These are phyloP conservation scores for Clarias pachynema DNA, from an alignment of 2,797 vertebrate genomes.

Conservation along the genomic window DNA sequence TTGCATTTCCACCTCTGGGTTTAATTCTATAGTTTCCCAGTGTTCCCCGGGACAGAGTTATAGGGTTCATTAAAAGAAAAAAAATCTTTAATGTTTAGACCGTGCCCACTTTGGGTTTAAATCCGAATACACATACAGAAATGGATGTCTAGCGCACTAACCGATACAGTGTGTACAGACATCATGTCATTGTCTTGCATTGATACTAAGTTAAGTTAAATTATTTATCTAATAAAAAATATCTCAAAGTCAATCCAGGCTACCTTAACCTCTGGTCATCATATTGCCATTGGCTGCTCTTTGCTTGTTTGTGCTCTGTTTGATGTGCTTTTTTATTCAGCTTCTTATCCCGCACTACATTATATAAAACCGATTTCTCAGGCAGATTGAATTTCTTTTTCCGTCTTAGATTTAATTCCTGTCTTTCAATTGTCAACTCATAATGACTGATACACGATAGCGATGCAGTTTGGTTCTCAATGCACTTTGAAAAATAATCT, in stretches of 20 bases:
- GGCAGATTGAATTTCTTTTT: slow-evolving; percentile 9
- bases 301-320: background rate
- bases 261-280: too few species aligned
- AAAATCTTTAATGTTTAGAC: background rate
- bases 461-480: background rate
- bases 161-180: background rate
- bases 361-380: slow-evolving; percentile 19
- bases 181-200: too few species aligned
- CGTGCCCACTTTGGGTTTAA: background rate
- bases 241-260: background rate
- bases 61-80: background rate
- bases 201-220: background rate
- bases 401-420: background rate
- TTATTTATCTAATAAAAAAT: background rate
- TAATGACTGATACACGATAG: slow-evolving; percentile 5
- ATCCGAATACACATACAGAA: background rate
- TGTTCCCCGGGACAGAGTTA: background rate
- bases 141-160: background rate
- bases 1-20: background rate
- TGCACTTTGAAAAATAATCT: background rate
- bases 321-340: background rate
- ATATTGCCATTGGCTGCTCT: background rate
- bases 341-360: background rate
- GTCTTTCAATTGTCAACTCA: slow-evolving; percentile 3
- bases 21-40: background rate